These are phyloP conservation scores for Astropecten irregularis DNA, from an alignment of 53 echinoderm and acorn worm genomes.

Conservation along the genomic window DNA sequence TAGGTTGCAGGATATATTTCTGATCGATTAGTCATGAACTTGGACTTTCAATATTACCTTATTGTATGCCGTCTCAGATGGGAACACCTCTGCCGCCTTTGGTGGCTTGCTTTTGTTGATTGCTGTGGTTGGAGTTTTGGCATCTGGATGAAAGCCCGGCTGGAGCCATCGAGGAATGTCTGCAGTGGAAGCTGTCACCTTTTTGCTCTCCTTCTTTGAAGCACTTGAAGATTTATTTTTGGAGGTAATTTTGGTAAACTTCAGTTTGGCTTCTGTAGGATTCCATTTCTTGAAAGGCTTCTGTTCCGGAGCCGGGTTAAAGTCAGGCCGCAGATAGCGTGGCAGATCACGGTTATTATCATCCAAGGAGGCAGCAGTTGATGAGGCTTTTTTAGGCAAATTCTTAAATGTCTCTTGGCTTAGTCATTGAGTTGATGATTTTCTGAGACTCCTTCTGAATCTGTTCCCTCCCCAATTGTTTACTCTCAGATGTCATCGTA, in stretches of 20 bases:
- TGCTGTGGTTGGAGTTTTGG: background rate
- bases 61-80: too few species aligned
- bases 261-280: background rate
- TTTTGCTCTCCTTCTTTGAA: background rate
- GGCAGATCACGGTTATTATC: slow-evolving; percentile 1
- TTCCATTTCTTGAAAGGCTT: slow-evolving; percentile 15
- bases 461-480: background rate
- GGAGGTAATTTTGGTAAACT: background rate
- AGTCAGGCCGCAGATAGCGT: slow-evolving; percentile 17
- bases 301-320: background rate
- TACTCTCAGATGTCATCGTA: background rate
- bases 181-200: background rate
- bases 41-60: too few species aligned
- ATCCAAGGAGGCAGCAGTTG: background rate
- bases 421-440: background rate
- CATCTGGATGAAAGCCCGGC: background rate
- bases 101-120: background rate
- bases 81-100: background rate
- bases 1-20: too few species aligned
- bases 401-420: slow-evolving; percentile 1
- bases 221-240: background rate
- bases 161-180: slow-evolving; percentile 19
- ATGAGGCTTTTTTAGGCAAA: background rate
- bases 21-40: too few species aligned
- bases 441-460: background rate